Evolutionary conservation across 1,140 invertebrate genomes (phyloP), one percentile per base, ranked within the genome.

Genomic region (Monochamus saltuarius): DNA sequence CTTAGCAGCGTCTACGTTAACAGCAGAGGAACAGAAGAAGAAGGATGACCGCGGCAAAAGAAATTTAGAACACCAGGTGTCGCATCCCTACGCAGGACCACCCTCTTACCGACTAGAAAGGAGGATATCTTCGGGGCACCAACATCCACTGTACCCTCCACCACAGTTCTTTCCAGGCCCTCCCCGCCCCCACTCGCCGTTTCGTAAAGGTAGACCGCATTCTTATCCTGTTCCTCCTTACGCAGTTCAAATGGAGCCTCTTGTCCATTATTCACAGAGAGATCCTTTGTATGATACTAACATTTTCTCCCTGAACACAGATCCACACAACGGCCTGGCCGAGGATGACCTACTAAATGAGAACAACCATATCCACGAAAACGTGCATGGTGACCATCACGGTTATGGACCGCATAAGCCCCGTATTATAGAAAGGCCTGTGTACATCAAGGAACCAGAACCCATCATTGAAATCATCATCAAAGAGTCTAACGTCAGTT

Each of bases 401-500:
- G 47, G 62, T 40, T 61, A 61, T 54, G 61, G 63, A 61, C 52
- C 45, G 14, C 80, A 77, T 14, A 81, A 80, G 29, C 79, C 80
- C 2, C 59, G 51, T 13, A 65, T 66, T 10, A 81, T 72, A 71
- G 78, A 82, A 51, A 70, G 75, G 43, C 82, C 82, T 7, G 84
- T 75, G 17, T 81, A 89, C 57, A 91, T 69, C 78, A 87, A 89
- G 64, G 88, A 90, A 55, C 90, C 90, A 0, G 91, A 94, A 72
- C 91, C 91, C 10, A 94, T 94, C 45, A 94, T 94, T 59, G 91
- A 94, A 77, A 94, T 93, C 62, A 94, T 94, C 53, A 92, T 94
- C 49, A 92, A 92, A 71, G 91, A 94, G 76, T 91, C 90, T 0
- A 93, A 94, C 72, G 88, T 91, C 65, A 83, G 88, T 0, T 72